Conservation (phyloP, 1,140 invertebrate species). For the Brachionus calyciflorus region DNA sequence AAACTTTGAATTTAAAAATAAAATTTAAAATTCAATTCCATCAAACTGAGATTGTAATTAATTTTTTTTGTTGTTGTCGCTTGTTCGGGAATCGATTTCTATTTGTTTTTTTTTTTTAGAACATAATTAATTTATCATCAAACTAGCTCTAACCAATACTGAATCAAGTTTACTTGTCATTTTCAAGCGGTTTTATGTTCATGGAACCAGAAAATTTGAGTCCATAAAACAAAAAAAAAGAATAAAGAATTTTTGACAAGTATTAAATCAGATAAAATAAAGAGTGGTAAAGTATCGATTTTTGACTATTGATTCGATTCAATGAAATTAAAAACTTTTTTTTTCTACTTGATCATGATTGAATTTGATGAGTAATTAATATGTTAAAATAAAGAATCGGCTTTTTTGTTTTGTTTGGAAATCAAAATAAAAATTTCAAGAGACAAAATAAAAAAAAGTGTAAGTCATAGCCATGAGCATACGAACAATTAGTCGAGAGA, state of each 20-base stretch:
- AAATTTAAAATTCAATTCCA: slow-evolving; percentile 15
- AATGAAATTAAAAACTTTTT: slow-evolving; percentile 28
- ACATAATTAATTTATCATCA: slow-evolving; percentile 13
- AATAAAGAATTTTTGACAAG: slow-evolving; percentile 5
- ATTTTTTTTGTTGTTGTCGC: too few species aligned
- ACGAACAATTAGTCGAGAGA: too few species aligned
- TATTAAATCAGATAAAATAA: slow-evolving; percentile 38
- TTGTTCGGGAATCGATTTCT: too few species aligned
- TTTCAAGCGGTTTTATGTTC: neutral
- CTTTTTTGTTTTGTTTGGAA: too few species aligned
- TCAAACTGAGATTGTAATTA: slow-evolving; percentile 39
- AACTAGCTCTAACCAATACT: neutral
- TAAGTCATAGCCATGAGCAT: too few species aligned
- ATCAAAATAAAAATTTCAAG: too few species aligned
- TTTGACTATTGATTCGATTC: slow-evolving; percentile 38
- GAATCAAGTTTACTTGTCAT: neutral
- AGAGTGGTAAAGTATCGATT: slow-evolving; percentile 14
- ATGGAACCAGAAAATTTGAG: neutral
- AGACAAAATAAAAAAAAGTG: neutral
- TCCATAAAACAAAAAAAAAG: too few species aligned
- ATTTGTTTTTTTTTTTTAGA: neutral
- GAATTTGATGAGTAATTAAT: slow-evolving; percentile 43
- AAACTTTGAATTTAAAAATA: too few species aligned
- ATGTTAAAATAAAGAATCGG: slow-evolving; percentile 4
- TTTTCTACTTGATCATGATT: slow-evolving; percentile 33